Base-by-base conservation (phyloP, 2,888 invertebrate species). In the Platycheirus rosarum region DNA sequence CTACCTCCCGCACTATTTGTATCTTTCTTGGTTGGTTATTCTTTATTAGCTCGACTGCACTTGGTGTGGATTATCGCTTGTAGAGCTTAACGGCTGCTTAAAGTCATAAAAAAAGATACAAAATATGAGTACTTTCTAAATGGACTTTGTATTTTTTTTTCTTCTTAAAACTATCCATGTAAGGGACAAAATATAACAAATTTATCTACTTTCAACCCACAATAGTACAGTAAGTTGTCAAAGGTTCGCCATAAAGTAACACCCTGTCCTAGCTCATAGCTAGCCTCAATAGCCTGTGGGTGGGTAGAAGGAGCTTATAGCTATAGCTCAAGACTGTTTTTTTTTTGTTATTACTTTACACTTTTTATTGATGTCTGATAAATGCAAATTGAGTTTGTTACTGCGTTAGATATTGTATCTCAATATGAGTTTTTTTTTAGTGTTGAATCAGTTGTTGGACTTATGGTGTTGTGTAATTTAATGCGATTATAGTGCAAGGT, bases 401-500 rank as follows among this genome's bases (percentile, higher is more conserved):
- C 18, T 60, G 48, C 26, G 37, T 8, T 46, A 23, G 51, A 44
- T 68, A 49, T 29, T 70, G 70, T 74, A 57, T 74, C 57, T 35
- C 9, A 32, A 3, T 32, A 23, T 23, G 6, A 23, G 29, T 8
- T 32, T 32, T 23, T 23, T 23, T 23, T 23, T 23, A 29, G 68
- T 62, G 49, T 35, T 44, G 26, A 68, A 60, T 44, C 32, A 51
- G 26, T 51, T 44, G 26, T 62, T 51, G 49, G 29, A 65, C 48
- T 66, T 66, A 57, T 63, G 42, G 49, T 57, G 74, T 37, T 79
- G 63, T 79, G 62, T 69, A 65, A 74, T 69, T 69, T 69, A 79
- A 74, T 79, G 63, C 74, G 74, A 79, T 79, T 79, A 69, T 44
- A 74, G 57, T 69, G 69, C 69, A 75, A 62, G 75, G 46, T 68